These are phyloP conservation scores for Aphidius gifuensis DNA, from an alignment of 1,140 invertebrate species.

Conservation along the genomic window DNA sequence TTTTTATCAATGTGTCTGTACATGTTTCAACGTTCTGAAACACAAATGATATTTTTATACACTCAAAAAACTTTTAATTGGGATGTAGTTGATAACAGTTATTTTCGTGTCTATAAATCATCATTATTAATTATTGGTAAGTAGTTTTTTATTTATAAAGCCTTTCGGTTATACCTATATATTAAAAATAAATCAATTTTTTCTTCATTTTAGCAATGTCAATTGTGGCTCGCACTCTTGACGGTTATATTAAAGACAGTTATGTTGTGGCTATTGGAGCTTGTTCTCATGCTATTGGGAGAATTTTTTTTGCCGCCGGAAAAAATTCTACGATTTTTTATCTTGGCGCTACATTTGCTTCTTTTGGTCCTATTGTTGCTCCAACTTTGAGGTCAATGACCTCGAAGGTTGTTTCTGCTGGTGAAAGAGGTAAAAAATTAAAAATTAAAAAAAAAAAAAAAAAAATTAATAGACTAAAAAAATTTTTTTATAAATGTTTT, in stretches of 20 bases:
- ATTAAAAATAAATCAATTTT: conserved; percentile 12
- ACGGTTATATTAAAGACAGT: conserved; percentile 69
- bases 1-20: conserved; percentile 70
- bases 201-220: conserved; percentile 56
- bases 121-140: conserved; percentile 61
- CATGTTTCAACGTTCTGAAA: conserved; percentile 76
- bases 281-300: conserved; percentile 63
- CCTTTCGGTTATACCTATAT: not conserved
- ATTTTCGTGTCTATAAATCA: conserved; percentile 69
- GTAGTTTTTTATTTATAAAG: conserved; percentile 24
- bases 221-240: conserved; percentile 67
- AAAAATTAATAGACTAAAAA: not conserved
- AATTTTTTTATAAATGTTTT: too few relatives aligned
- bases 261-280: conserved; percentile 69
- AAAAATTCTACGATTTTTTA: conserved; percentile 59
- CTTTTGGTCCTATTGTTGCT: conserved; percentile 69
- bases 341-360: conserved; percentile 62
- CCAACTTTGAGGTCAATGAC: conserved; percentile 72
- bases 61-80: conserved; percentile 66
- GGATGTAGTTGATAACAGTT: conserved; percentile 62
- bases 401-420: conserved; percentile 65
- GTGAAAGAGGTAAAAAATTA: conserved; percentile 63
- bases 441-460: not conserved
- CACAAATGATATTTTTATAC: conserved; percentile 66
- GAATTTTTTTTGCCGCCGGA: conserved; percentile 65